Conservation (phyloP, 2,113 vertebrate genomes). For the Tapirus terrestris region DNA sequence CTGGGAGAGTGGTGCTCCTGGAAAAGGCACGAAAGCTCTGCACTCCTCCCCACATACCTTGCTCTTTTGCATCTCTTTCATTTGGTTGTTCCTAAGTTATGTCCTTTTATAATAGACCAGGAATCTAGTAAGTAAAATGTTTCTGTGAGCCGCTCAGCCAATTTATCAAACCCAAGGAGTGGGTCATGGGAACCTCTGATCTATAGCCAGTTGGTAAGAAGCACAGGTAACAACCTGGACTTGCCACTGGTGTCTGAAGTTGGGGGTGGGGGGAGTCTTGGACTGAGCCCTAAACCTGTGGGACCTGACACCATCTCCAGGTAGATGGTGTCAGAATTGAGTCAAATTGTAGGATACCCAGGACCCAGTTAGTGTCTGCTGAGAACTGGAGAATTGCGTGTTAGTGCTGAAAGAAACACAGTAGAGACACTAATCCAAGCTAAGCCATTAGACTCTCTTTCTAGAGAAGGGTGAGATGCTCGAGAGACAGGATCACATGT, state of each 20-base stretch:
- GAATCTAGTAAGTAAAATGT: not conserved
- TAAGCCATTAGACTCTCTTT: not conserved
- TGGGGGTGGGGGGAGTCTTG: not conserved
- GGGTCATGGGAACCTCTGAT: not conserved
- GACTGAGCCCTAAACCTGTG: not conserved
- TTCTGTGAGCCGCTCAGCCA: not conserved
- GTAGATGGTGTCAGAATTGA: not conserved
- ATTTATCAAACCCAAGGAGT: not conserved
- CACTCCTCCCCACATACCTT: not conserved
- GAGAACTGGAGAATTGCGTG: not conserved
- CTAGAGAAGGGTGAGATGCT: not conserved
- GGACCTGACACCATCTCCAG: not conserved
- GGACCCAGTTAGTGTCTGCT: not conserved
- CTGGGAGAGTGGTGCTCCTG: not conserved
- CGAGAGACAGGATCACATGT: not conserved
- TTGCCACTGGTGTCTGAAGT: not conserved
- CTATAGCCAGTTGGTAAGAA: not conserved
- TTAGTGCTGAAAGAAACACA: not conserved
- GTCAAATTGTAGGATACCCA: not conserved
- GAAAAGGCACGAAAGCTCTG: not conserved
- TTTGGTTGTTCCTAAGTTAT: not conserved
- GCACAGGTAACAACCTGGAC: not conserved
- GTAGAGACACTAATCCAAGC: not conserved
- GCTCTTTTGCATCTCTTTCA: not conserved
- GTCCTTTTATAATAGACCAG: not conserved